phyloP scores from a whole-genome alignment of 1,140 invertebrate species.

The Venustaconcha ellipsiformis region DNA sequence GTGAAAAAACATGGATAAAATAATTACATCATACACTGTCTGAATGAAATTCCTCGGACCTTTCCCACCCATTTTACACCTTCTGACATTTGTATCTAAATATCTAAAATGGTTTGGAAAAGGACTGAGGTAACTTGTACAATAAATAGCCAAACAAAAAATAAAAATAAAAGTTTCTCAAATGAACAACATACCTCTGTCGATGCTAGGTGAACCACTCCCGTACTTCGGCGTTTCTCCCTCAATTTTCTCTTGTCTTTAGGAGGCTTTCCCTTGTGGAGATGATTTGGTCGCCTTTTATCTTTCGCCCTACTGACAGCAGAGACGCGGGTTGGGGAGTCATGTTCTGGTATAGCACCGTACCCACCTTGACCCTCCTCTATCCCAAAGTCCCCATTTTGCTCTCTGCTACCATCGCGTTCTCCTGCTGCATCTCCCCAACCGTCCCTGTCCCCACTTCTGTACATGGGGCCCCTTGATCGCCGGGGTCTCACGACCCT shows the following conservation, averaged over 20 bases:
- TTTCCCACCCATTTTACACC: too few species aligned
- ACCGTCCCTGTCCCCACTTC: constrained; percentile 47
- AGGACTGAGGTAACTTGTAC: too few species aligned
- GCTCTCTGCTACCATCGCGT: constrained; percentile 36
- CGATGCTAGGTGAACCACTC: constrained; percentile 76
- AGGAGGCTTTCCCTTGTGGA: constrained; percentile 73
- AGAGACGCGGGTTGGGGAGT: constrained; percentile 71
- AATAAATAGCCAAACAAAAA: too few species aligned
- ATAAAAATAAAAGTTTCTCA: not conserved
- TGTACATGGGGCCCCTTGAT: constrained; percentile 71
- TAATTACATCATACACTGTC: too few species aligned
- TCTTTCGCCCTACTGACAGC: constrained; percentile 67
- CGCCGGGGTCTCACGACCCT: constrained; percentile 73
- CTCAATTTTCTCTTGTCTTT: constrained; percentile 76
- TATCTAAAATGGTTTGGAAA: too few species aligned
- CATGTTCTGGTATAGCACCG: constrained; percentile 66
- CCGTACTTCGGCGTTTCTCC: constrained; percentile 76
- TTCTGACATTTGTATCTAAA: too few species aligned
- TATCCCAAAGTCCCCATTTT: constrained; percentile 45
- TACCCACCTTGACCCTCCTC: constrained; percentile 4
- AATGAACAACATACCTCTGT: constrained; percentile 71
- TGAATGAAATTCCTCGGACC: too few species aligned
- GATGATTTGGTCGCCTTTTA: constrained; percentile 72
- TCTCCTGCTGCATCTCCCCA: constrained; percentile 27
- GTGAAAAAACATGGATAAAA: too few species aligned